Base-by-base conservation (phyloP, 1,140 invertebrate genomes). In the Samia ricini region DNA sequence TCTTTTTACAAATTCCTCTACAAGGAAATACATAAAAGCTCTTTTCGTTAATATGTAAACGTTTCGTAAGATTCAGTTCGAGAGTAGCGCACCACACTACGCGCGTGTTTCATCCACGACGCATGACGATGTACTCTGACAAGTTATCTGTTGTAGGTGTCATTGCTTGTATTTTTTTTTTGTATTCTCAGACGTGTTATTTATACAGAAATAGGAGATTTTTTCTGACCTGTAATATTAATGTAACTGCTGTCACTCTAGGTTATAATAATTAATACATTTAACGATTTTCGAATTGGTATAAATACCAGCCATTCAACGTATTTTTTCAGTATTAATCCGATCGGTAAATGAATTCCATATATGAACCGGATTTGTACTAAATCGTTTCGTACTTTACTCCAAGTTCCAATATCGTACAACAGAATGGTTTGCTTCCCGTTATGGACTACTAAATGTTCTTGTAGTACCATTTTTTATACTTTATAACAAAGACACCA, bases 91-190 rank as follows among this genome's bases (percentile, higher is more conserved):
- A n/a, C n/a, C 33, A 42, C 10, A 50, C 58, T 42, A 50, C 15
- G 22, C 36, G 60, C 65, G 65, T 67, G 65, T 56, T 56, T 56
- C 56, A 63, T 42, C 21, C 60, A 51, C 65, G 61, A 26, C 60
- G 56, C 60, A 67, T 63, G 56, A 23, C 65, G 60, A 63, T 67
- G 51, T 55, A 67, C 65, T 67, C 65, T 23, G 29, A 54, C 22
- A 55, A 55, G 15, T 51, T 1, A 15, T 0, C 15, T 42, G 33
- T 42, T 12, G 33, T 7, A 12, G 3, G n/a, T 42, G 26, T 8
- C 26, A 26, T 26, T 26, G 26, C 3, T 26, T 3, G 26, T 8
- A 4, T 26, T 26, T 26, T 4, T 26, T 42, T 42, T 42, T 42
- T 42, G 33, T 15, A 15, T 42, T 12, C 10, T 42, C 4, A 12